Percentiles rank a stretch among this genome's conserved stretches.
These are phyloP conservation scores for Plectrocnemia conspersa DNA, from an alignment of 1,140 invertebrate species.

Conservation along the genomic window DNA sequence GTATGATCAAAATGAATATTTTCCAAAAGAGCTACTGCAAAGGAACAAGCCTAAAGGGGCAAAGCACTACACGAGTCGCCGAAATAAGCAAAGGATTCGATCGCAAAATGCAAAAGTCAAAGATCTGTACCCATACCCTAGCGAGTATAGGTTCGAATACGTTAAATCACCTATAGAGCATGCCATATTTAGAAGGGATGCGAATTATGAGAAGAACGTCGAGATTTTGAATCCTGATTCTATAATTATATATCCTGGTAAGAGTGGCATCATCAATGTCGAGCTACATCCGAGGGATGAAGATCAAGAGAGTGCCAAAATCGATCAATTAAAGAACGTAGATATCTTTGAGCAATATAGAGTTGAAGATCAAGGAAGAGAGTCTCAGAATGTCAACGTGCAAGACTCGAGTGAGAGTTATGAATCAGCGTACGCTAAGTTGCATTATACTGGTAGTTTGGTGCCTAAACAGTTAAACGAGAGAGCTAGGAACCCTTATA, in stretches of 20 bases:
- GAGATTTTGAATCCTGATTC: conserved; percentile 41
- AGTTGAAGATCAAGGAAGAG: too few species aligned
- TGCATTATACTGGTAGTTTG: conserved; percentile 17
- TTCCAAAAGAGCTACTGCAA: conserved; percentile 37
- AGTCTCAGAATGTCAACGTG: too few species aligned
- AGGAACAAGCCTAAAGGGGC: background rate
- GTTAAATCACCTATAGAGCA: conserved; percentile 10
- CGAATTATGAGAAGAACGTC: conserved; percentile 40
- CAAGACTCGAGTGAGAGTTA: conserved; percentile 1
- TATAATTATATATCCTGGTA: conserved; percentile 23
- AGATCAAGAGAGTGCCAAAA: background rate
- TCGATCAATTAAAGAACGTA: background rate
- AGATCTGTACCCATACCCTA: conserved; percentile 43
- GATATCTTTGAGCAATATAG: too few species aligned
- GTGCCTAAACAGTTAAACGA: background rate
- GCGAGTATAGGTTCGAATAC: conserved; percentile 20
- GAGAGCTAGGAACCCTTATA: background rate
- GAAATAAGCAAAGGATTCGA: conserved; percentile 27
- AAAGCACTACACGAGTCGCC: background rate
- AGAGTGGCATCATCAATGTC: conserved; percentile 25
- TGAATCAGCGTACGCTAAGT: conserved; percentile 10
- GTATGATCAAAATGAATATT: conserved; percentile 40
- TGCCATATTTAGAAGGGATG: conserved; percentile 36
- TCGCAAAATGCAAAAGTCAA: conserved; percentile 40
- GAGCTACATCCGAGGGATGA: conserved; percentile 26